A percentile compares a stretch with the other conserved stretches of the same genome.
Conservation (phyloP, 2,888 invertebrate species). For the Pocota personata region DNA sequence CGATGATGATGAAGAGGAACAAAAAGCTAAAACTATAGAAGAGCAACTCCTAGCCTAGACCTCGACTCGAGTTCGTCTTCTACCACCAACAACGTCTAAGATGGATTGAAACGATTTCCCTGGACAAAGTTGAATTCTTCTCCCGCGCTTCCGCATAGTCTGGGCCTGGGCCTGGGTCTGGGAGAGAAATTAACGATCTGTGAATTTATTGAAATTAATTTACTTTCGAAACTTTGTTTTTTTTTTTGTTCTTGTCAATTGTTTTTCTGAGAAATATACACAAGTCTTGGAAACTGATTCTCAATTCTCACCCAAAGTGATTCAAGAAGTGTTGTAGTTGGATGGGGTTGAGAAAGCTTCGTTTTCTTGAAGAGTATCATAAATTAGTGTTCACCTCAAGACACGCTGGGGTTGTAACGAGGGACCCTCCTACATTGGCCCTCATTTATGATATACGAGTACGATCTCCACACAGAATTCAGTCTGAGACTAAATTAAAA, state of each 20-base stretch:
- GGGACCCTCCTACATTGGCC: not conserved
- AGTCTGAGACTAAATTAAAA: slow-evolving; percentile 16
- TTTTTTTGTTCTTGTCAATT: slow-evolving; percentile 37
- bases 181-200: slow-evolving; percentile 66
- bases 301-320: not conserved
- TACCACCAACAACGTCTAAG: not conserved
- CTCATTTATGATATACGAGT: slow-evolving; percentile 33
- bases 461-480: not conserved
- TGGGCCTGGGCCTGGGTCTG: not conserved
- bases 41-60: slow-evolving; percentile 16
- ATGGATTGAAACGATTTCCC: slow-evolving; percentile 24
- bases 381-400: not conserved
- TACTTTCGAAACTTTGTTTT: slow-evolving; percentile 56
- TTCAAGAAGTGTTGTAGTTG: not conserved
- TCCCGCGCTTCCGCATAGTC: not conserved
- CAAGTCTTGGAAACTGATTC: slow-evolving; percentile 1
- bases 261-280: slow-evolving; percentile 7
- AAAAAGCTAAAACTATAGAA: not conserved
- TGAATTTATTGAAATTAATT: slow-evolving; percentile 72
- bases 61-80: slow-evolving; percentile 37
- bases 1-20: too few relatives aligned
- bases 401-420: slow-evolving; percentile 2
- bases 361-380: slow-evolving; percentile 9
- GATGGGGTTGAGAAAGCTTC: not conserved
- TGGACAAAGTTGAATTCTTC: not conserved